phyloP scores from a whole-genome alignment of 1,140 invertebrate genomes.

The Gyrodactylus salaris region DNA sequence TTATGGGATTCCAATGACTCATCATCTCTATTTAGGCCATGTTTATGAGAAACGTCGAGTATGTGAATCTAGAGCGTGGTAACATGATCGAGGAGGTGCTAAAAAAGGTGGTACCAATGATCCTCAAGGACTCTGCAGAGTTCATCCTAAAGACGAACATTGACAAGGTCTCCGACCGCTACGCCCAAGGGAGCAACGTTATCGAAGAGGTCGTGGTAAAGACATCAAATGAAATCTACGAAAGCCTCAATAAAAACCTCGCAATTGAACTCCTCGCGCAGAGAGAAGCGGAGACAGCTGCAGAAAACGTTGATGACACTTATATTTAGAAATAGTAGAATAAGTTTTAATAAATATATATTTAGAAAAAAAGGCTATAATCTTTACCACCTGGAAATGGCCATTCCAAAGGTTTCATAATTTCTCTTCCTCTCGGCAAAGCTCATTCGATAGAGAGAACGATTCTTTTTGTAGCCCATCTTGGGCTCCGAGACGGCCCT shows the following conservation, averaged over 20 bases:
- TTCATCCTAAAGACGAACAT: not conserved
- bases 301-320: not conserved
- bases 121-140: not conserved
- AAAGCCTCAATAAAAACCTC: not conserved
- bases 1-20: too few species aligned
- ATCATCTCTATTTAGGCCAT: not conserved
- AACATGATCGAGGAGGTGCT: not conserved
- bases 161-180: not conserved
- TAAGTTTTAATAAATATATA: not conserved
- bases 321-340: not conserved
- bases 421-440: not conserved
- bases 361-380: not conserved
- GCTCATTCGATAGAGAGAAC: not conserved
- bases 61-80: not conserved
- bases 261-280: not conserved
- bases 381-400: not conserved
- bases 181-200: not conserved
- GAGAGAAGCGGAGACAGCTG: not conserved
- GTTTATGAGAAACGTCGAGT: not conserved
- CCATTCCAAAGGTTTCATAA: not conserved
- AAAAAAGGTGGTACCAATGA: not conserved
- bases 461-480: not conserved
- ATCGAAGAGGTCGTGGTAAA: not conserved
- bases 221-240: not conserved
- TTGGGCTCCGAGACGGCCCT: not conserved